Percentiles rank a stretch among this genome's conserved stretches.
Evolutionary conservation across 2,888 invertebrate species (phyloP).

Genomic region (Pharmacophagus antenor): DNA sequence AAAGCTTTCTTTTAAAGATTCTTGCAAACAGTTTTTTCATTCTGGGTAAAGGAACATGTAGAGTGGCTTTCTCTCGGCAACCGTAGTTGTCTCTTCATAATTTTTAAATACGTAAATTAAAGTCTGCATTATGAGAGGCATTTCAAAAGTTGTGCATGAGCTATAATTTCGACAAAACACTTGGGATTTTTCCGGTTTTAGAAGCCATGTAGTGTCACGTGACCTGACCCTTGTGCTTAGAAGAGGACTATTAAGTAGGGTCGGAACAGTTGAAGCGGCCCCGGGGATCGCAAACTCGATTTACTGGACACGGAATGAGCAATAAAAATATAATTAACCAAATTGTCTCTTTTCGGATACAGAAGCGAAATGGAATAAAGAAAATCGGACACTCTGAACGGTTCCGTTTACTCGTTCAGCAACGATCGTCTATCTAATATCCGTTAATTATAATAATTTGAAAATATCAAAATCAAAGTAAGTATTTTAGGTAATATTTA

Average conservation of each 20-base stretch:
- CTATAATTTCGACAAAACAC: constrained; percentile 61
- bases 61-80: too few species aligned
- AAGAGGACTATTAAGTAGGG: constrained; percentile 69
- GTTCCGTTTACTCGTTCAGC: constrained; percentile 50
- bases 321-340: constrained; percentile 74
- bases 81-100: background rate
- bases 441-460: constrained; percentile 13
- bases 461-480: background rate
- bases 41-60: background rate
- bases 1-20: too few species aligned
- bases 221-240: constrained; percentile 53
- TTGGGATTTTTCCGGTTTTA: constrained; percentile 58
- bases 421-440: constrained; percentile 50
- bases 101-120: background rate
- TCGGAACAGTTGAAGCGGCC: constrained; percentile 67
- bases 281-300: constrained; percentile 67
- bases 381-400: constrained; percentile 53
- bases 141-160: constrained; percentile 40
- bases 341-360: constrained; percentile 64
- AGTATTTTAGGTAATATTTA: background rate
- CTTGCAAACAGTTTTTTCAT: too few species aligned
- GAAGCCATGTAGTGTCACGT: constrained; percentile 50
- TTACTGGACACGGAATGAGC: constrained; percentile 74
- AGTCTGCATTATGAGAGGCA: background rate
- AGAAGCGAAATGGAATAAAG: constrained; percentile 56